phyloP scores from a whole-genome alignment of 2,113 vertebrate species.

The Austrofundulus limnaeus region DNA sequence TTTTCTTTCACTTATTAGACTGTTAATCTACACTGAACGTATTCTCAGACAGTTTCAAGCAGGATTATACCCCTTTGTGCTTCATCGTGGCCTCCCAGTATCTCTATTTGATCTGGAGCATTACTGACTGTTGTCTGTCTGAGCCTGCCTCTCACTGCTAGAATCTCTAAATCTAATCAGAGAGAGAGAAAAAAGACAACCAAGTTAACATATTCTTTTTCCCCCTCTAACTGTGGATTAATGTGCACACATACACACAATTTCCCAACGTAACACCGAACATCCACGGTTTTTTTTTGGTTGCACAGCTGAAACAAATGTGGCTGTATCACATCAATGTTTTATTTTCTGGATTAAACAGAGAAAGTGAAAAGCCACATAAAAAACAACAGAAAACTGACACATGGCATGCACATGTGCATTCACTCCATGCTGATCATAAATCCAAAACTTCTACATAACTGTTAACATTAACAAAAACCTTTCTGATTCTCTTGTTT shows the following conservation, averaged over 20 bases:
- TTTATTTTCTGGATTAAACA: not conserved
- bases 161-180: conserved; percentile 15
- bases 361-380: no score
- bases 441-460: no score
- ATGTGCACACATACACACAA: conserved; percentile 1
- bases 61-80: no score
- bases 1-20: no score
- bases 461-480: no score
- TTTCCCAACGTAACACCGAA: conserved; percentile 41
- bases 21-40: not conserved
- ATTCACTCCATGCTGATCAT: no score
- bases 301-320: conserved; percentile 26
- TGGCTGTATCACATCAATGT: conserved; percentile 22
- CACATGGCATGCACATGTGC: no score
- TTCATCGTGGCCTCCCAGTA: not conserved
- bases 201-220: conserved; percentile 3
- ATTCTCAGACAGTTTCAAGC: not conserved
- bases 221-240: not conserved
- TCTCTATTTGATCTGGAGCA: not conserved
- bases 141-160: not conserved
- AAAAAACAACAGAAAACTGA: no score
- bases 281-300: no score
- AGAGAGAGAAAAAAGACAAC: conserved; percentile 22
- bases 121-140: not conserved
- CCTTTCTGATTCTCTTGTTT: no score